Conservation (phyloP, 2,888 invertebrate species). For the Marronus borbonicus region DNA sequence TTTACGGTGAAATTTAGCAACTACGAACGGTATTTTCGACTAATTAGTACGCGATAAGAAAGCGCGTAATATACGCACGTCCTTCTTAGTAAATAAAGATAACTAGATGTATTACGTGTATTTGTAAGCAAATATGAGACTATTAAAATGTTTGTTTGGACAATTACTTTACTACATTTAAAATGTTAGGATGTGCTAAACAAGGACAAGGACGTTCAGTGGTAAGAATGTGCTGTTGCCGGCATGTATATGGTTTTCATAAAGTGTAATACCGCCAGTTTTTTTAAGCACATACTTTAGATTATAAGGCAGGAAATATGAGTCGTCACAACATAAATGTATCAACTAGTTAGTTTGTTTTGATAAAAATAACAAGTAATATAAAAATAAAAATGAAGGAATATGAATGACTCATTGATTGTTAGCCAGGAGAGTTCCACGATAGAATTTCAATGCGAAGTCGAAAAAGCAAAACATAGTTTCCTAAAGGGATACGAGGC, state of each 20-base stretch:
- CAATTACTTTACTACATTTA: background rate
- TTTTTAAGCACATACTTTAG: too few species aligned
- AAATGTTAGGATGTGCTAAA: background rate
- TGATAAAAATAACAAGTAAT: too few species aligned
- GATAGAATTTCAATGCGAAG: too few species aligned
- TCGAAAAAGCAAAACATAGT: too few species aligned
- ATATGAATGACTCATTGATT: too few species aligned
- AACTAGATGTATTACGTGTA: background rate
- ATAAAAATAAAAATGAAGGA: too few species aligned
- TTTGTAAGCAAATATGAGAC: background rate
- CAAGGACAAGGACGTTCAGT: constrained; percentile 28
- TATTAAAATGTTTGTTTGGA: constrained; percentile 11
- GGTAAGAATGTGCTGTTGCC: too few species aligned
- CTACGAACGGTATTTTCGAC: background rate
- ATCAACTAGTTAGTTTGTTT: too few species aligned
- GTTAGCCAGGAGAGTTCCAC: too few species aligned
- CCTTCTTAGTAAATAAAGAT: background rate
- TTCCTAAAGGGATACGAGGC: too few species aligned
- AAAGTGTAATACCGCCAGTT: background rate
- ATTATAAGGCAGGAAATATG: too few species aligned
- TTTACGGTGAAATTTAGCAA: background rate
- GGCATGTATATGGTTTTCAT: background rate
- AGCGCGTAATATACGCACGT: background rate
- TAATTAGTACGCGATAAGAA: background rate
- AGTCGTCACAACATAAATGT: too few species aligned